Conservation (phyloP, 1,140 invertebrate genomes). For the Parasteatoda tepidariorum region DNA sequence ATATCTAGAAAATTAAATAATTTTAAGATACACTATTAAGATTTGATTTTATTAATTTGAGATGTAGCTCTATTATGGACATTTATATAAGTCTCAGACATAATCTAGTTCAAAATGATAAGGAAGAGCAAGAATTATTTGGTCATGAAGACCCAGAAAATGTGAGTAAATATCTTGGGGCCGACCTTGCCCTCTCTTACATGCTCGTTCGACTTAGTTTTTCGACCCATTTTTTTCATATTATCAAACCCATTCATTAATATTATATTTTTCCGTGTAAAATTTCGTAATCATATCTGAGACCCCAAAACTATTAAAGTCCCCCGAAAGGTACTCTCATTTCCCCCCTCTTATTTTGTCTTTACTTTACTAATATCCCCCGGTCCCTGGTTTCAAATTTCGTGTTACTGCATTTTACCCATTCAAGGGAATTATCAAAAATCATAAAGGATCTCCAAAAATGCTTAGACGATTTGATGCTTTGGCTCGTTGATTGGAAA, state of each 20-base stretch:
- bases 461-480: not conserved
- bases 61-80: too few species aligned
- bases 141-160: too few species aligned
- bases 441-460: not conserved
- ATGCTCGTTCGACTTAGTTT: not conserved
- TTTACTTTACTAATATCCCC: not conserved
- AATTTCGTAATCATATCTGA: not conserved
- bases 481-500: not conserved
- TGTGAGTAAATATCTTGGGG: too few species aligned
- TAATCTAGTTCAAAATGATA: too few species aligned
- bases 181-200: not conserved
- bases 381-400: not conserved
- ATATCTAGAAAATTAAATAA: too few species aligned
- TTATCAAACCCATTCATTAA: not conserved
- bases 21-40: too few species aligned
- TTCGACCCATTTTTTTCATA: not conserved
- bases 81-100: too few species aligned
- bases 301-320: not conserved
- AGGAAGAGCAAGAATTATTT: too few species aligned
- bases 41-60: too few species aligned
- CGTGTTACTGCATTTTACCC: not conserved
- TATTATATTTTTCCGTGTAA: not conserved
- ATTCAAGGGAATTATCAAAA: too few species aligned
- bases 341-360: not conserved
- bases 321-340: not conserved